Percentiles rank a stretch among this genome's conserved stretches.
These are phyloP conservation scores for Syngnathoides biaculeatus DNA, from an alignment of 2,113 vertebrate species.

Conservation along the genomic window DNA sequence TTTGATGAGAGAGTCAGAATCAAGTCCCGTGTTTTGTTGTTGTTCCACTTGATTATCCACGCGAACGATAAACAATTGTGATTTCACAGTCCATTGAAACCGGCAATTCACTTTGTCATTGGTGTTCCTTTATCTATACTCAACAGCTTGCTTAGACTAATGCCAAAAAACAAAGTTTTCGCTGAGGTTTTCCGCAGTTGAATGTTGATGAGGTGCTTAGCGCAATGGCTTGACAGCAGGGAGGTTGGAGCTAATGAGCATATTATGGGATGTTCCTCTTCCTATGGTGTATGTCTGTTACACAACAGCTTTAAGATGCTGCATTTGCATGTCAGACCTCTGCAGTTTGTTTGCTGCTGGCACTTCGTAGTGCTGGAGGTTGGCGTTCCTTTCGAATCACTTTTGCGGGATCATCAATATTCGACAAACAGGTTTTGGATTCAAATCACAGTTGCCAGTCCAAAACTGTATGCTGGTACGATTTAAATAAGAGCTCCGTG, in stretches of 20 bases:
- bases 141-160: constrained; percentile 11
- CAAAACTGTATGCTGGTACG: not conserved
- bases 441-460: not conserved
- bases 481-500: not conserved
- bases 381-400: not conserved
- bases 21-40: not conserved
- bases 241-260: constrained; percentile 13
- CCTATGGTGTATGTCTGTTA: constrained; percentile 23
- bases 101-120: not conserved
- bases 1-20: constrained; percentile 12
- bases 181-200: not conserved
- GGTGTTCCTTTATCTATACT: constrained; percentile 30
- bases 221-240: constrained; percentile 8
- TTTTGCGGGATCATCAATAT: not conserved
- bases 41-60: constrained; percentile 16
- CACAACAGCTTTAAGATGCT: not conserved
- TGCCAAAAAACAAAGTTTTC: not conserved
- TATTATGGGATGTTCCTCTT: constrained; percentile 37
- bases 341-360: not conserved
- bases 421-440: constrained; percentile 6
- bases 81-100: constrained; percentile 11
- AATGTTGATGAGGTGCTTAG: constrained; percentile 15
- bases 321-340: not conserved
- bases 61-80: constrained; percentile 8
- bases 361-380: not conserved